Evolutionary conservation across 64 coral and sea anemone species (phyloP).

Genomic region (Porites australiensis): DNA sequence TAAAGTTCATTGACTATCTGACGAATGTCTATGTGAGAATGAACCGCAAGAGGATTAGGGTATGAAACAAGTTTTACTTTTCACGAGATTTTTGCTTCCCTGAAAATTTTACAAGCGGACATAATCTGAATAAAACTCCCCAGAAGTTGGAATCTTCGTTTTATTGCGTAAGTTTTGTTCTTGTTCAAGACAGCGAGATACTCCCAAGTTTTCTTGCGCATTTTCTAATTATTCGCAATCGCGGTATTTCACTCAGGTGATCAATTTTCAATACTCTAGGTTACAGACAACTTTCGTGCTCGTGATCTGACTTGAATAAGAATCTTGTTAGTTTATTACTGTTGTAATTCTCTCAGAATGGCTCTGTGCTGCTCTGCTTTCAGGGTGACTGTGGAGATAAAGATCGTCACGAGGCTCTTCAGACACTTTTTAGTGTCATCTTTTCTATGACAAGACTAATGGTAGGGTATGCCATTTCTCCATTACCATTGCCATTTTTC

Average conservation of each 20-base stretch:
- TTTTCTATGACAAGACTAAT: constrained; percentile 92
- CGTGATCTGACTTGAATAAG: no score
- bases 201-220: no score
- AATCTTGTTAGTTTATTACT: no score
- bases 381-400: constrained; percentile 89
- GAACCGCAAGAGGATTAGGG: constrained; percentile 97
- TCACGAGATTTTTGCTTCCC: neutral
- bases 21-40: constrained; percentile 98
- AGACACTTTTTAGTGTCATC: constrained; percentile 97
- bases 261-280: no score
- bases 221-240: no score
- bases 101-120: neutral
- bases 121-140: no score
- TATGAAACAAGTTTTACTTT: constrained; percentile 9
- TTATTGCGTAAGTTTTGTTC: no score
- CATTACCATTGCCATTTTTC: no score
- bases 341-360: neutral
- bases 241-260: no score
- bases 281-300: no score
- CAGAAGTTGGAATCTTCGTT: no score
- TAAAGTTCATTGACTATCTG: constrained; percentile 96
- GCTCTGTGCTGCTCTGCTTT: neutral
- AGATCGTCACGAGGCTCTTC: constrained; percentile 83
- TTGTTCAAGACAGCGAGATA: no score
- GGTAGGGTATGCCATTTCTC: constrained; percentile 51